Evolutionary conservation across 2,888 invertebrate genomes (phyloP).

Genomic region (Dasypolia templi): DNA sequence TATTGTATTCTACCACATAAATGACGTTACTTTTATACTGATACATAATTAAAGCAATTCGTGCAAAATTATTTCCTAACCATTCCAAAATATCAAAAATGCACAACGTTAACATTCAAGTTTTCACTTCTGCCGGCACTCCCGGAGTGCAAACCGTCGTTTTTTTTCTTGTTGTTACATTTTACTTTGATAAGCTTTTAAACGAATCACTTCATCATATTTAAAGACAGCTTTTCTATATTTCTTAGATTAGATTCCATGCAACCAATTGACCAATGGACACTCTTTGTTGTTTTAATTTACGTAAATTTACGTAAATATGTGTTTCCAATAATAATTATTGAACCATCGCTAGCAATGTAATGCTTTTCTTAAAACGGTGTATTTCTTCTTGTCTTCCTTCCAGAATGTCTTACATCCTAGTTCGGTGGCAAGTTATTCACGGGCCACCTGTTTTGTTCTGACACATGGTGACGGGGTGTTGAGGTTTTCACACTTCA

Average conservation of each 20-base stretch:
- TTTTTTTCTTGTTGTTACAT: too few species aligned
- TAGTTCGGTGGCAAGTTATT: constrained; percentile 32
- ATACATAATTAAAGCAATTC: too few species aligned
- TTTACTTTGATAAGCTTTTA: neutral
- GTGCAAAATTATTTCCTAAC: too few species aligned
- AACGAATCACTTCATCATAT: neutral
- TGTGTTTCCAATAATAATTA: neutral
- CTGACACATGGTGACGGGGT: constrained; percentile 17
- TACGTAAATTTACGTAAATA: neutral
- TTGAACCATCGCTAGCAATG: neutral
- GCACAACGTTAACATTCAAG: too few species aligned
- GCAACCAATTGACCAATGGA: neutral
- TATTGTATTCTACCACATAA: too few species aligned
- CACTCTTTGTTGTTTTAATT: neutral
- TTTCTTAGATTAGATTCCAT: neutral
- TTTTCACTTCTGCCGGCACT: too few species aligned
- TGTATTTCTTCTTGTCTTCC: neutral
- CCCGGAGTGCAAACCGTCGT: too few species aligned
- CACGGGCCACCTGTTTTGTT: constrained; percentile 53
- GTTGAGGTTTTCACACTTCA: constrained; percentile 39
- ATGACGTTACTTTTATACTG: too few species aligned
- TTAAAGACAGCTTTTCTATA: neutral
- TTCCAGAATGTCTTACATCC: constrained; percentile 38
- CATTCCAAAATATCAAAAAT: too few species aligned
- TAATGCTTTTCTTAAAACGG: neutral